phyloP scores from a whole-genome alignment of 2,797 vertebrate species.

The Arvicola amphibius region DNA sequence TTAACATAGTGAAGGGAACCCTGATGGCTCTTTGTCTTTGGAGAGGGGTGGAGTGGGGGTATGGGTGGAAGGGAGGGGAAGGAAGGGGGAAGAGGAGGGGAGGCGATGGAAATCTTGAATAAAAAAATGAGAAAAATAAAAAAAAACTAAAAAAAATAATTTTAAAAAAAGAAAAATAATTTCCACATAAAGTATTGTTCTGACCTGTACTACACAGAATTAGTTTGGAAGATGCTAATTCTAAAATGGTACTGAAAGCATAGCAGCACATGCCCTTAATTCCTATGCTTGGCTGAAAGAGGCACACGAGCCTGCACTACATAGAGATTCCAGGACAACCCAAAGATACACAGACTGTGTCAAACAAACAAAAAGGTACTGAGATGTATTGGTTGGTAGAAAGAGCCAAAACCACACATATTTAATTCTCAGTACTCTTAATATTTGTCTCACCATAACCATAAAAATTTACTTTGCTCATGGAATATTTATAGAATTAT shows the following conservation, averaged over 20 bases:
- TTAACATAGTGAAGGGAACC: too few species aligned
- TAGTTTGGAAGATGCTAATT: not conserved
- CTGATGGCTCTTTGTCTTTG: too few species aligned
- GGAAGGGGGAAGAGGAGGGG: too few species aligned
- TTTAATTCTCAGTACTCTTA: not conserved
- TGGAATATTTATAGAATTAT: not conserved
- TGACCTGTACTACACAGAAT: not conserved
- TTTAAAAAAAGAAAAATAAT: not conserved
- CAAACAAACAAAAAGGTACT: not conserved
- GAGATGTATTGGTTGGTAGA: not conserved
- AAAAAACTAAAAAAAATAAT: too few species aligned
- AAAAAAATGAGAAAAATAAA: too few species aligned
- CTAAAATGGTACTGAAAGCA: not conserved
- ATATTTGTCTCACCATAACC: not conserved
- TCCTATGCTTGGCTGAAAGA: not conserved
- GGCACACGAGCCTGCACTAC: not conserved
- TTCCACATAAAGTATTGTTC: not conserved
- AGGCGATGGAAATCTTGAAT: too few species aligned
- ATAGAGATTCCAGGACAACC: not conserved
- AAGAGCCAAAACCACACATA: not conserved
- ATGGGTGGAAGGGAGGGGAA: too few species aligned
- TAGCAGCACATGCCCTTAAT: not conserved
- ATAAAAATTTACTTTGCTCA: not conserved
- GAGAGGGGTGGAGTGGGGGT: too few species aligned
- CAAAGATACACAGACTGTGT: not conserved